These are phyloP conservation scores for Panthera uncia DNA, from an alignment of 2,113 vertebrate genomes.

Conservation along the genomic window DNA sequence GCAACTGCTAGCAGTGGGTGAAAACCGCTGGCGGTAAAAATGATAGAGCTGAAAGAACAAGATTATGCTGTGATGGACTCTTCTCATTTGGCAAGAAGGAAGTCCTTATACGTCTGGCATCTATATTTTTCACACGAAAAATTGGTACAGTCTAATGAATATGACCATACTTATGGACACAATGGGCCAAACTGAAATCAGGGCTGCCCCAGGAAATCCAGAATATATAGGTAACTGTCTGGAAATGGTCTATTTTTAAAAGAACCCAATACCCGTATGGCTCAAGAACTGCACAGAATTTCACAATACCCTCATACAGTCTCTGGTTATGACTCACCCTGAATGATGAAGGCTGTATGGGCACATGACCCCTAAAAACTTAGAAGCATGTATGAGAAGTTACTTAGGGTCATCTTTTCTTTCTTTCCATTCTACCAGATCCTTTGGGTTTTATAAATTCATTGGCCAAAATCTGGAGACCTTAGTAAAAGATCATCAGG, in stretches of 20 bases:
- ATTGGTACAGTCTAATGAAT: background rate
- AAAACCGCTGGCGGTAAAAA: background rate
- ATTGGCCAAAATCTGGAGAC: slow-evolving; percentile 40
- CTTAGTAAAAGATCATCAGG: background rate
- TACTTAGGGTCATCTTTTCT: slow-evolving; percentile 4
- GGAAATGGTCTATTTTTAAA: slow-evolving; percentile 59
- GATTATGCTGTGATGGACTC: background rate
- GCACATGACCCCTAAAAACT: slow-evolving; percentile 43
- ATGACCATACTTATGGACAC: background rate
- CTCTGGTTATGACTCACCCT: slow-evolving; percentile 51
- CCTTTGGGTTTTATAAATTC: slow-evolving; percentile 34
- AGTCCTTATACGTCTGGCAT: slow-evolving; percentile 6
- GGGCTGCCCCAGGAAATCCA: slow-evolving; percentile 34
- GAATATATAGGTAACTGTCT: slow-evolving; percentile 43
- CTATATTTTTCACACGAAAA: slow-evolving; percentile 38
- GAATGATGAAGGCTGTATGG: slow-evolving; percentile 1
- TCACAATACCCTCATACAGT: slow-evolving; percentile 46
- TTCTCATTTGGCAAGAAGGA: background rate
- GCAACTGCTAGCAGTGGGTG: background rate
- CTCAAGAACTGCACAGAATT: slow-evolving; percentile 47
- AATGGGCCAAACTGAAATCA: slow-evolving; percentile 44
- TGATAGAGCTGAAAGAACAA: background rate
- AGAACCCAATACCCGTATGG: slow-evolving; percentile 38
- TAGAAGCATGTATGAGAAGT: slow-evolving; percentile 28
- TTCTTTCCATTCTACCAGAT: background rate